phyloP scores from a whole-genome alignment of 1,140 invertebrate species.

The Lordiphosa clarofinis region DNA sequence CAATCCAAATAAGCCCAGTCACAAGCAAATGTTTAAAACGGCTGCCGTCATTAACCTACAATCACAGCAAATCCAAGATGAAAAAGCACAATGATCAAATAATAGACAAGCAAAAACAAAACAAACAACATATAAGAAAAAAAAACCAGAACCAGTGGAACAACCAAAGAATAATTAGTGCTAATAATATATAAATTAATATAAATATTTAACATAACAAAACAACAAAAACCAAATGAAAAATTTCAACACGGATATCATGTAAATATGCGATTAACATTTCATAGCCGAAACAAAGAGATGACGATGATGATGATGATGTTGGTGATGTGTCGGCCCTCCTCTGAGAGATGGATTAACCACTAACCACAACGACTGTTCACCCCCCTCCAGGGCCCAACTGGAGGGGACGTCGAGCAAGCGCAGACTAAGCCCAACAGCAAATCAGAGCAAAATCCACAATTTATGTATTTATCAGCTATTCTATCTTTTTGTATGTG shows the following conservation, averaged over 20 bases:
- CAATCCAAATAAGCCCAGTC: constrained; percentile 54
- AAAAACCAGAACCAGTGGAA: constrained; percentile 77
- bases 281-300: constrained; percentile 33
- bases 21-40: constrained; percentile 64
- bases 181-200: constrained; percentile 73
- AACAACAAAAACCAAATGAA: constrained; percentile 59
- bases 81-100: constrained; percentile 72
- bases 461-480: constrained; percentile 62
- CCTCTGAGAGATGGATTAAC: constrained; percentile 17
- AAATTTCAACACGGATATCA: constrained; percentile 30
- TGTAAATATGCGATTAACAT: constrained; percentile 38
- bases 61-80: constrained; percentile 49
- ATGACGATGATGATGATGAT: constrained; percentile 35
- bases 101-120: constrained; percentile 9
- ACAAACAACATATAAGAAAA: constrained; percentile 30
- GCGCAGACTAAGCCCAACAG: constrained; percentile 35
- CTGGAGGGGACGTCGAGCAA: constrained; percentile 78
- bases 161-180: constrained; percentile 80
- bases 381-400: constrained; percentile 67
- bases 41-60: constrained; percentile 64
- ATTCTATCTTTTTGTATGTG: constrained; percentile 46
- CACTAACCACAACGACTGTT: constrained; percentile 56
- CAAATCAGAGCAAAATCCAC: constrained; percentile 22
- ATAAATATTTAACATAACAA: constrained; percentile 69
- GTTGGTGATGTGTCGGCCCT: constrained; percentile 57